Percentiles rank a stretch among this genome's conserved stretches.
Evolutionary conservation across 2,888 invertebrate species (phyloP).

Genomic region (Drosophila dives): DNA sequence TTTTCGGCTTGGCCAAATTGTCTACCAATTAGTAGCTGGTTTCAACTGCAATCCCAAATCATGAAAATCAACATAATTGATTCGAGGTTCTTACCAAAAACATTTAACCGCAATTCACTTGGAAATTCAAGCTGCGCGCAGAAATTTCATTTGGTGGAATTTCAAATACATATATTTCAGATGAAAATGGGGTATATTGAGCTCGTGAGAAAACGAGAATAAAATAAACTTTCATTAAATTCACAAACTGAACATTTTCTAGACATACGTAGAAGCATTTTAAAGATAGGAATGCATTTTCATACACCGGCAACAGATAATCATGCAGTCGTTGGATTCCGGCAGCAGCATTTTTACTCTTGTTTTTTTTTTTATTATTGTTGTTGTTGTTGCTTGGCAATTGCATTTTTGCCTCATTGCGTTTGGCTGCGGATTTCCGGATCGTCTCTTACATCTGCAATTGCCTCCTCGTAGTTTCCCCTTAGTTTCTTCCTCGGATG

Average conservation of each 20-base stretch:
- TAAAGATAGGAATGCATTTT: neutral
- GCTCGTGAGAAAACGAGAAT: neutral
- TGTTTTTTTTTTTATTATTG: slow-evolving; percentile 7
- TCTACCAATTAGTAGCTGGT: slow-evolving; percentile 49
- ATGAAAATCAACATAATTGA: slow-evolving; percentile 70
- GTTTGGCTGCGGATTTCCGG: slow-evolving; percentile 54
- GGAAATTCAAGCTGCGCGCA: slow-evolving; percentile 43
- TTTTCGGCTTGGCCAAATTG: slow-evolving; percentile 39
- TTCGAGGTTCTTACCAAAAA: slow-evolving; percentile 29
- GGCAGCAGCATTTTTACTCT: neutral
- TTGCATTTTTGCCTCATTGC: slow-evolving; percentile 73
- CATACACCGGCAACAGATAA: neutral
- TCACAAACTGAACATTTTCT: neutral
- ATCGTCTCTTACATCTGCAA: slow-evolving; percentile 42
- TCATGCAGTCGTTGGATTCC: neutral
- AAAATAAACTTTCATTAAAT: neutral
- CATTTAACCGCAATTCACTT: slow-evolving; percentile 35
- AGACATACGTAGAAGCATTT: neutral
- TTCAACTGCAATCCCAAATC: slow-evolving; percentile 23
- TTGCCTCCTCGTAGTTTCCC: slow-evolving; percentile 13
- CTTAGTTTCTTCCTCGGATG: neutral
- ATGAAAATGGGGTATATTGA: neutral
- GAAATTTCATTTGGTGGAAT: slow-evolving; percentile 51
- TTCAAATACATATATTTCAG: slow-evolving; percentile 2
- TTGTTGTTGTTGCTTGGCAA: slow-evolving; percentile 50